phyloP scores from a whole-genome alignment of 2,113 vertebrate species.

The Triplophysa siluroides region DNA sequence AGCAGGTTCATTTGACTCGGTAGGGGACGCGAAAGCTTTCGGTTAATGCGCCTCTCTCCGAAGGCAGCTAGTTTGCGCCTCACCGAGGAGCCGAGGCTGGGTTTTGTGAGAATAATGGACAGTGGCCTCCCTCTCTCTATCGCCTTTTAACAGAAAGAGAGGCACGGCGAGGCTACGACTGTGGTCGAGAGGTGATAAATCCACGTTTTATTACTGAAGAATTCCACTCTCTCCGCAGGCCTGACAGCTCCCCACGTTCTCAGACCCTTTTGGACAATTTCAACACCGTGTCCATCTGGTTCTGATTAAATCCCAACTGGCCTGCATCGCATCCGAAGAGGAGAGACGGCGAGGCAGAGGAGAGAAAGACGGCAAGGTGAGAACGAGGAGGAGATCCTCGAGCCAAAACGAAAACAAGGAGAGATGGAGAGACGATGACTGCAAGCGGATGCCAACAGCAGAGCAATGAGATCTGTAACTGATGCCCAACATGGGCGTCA shows the following conservation, averaged over 20 bases:
- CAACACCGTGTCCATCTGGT: conserved; percentile 95
- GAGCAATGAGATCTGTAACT: conserved; percentile 10
- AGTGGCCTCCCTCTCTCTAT: conserved; percentile 69
- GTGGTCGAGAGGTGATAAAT: conserved; percentile 98
- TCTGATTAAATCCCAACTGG: conserved; percentile 94
- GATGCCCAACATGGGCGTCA: conserved; percentile 17
- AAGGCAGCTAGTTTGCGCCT: conserved; percentile 57
- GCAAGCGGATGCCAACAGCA: background rate
- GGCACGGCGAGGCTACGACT: conserved; percentile 84
- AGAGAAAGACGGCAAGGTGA: conserved; percentile 70
- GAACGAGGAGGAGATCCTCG: conserved; percentile 63
- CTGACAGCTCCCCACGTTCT: conserved; percentile 97
- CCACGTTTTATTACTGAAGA: conserved; percentile 97
- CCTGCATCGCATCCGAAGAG: conserved; percentile 82
- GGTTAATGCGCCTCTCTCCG: conserved; percentile 81
- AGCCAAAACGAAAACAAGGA: conserved; percentile 54
- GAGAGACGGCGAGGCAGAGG: conserved; percentile 70
- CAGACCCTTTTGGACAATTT: conserved; percentile 95
- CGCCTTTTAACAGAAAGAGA: conserved; percentile 64
- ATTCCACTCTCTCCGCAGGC: conserved; percentile 97
- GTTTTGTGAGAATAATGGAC: conserved; percentile 72
- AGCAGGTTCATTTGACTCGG: conserved; percentile 99
- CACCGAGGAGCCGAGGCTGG: conserved; percentile 49
- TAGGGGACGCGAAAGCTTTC: conserved; percentile 87
- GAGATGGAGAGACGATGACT: conserved; percentile 47